Conservation (phyloP, 2,888 invertebrate genomes). For the Tethea ocularis region DNA sequence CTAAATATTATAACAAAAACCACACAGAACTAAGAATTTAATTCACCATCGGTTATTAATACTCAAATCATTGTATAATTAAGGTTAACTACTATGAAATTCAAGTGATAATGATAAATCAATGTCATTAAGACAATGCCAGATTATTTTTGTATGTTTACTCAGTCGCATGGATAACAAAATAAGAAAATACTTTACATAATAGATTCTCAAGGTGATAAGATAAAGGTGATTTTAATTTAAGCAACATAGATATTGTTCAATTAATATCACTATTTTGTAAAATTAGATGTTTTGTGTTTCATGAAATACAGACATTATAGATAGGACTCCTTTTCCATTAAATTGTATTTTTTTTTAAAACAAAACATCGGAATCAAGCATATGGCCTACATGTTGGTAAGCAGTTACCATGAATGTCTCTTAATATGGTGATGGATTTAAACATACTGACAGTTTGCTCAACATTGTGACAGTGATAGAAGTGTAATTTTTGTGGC, state of each 20-base stretch:
- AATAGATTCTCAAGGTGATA: background rate
- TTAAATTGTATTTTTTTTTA: too few relatives aligned
- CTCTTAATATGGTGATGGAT: too few relatives aligned
- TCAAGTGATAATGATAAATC: background rate
- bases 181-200: background rate
- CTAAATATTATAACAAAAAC: too few relatives aligned
- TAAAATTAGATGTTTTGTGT: too few relatives aligned
- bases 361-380: too few relatives aligned
- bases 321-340: too few relatives aligned
- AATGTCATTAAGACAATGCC: slow-evolving; percentile 1
- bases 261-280: background rate
- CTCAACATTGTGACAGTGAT: too few relatives aligned
- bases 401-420: too few relatives aligned
- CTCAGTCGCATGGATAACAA: background rate
- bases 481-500: too few relatives aligned
- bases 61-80: background rate
- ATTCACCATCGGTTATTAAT: background rate
- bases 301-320: too few relatives aligned
- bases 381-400: too few relatives aligned
- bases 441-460: too few relatives aligned
- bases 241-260: background rate
- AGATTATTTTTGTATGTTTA: background rate
- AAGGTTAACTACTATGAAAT: background rate
- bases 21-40: background rate
- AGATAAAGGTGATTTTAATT: background rate